Evolutionary conservation across 2,797 vertebrate genomes (phyloP).

Genomic region (Vireo griseus): DNA sequence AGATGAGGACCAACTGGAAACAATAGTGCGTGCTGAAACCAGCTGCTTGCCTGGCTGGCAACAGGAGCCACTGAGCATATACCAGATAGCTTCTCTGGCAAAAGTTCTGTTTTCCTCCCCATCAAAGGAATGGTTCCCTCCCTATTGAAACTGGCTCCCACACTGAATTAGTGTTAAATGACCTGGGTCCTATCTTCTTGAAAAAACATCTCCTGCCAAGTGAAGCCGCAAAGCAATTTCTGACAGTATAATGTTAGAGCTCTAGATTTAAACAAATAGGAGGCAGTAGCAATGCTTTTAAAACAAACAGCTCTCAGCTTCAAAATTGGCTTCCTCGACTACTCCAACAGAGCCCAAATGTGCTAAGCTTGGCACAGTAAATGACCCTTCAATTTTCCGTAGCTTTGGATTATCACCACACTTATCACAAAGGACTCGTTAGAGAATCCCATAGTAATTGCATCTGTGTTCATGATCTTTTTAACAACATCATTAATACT

Average conservation of each 20-base stretch:
- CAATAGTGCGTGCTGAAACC: constrained; percentile 57
- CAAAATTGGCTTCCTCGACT: constrained; percentile 28
- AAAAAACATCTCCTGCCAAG: constrained; percentile 33
- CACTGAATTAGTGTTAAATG: constrained; percentile 13
- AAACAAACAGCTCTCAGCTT: constrained; percentile 62
- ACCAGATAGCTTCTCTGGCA: constrained; percentile 18
- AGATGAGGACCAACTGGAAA: constrained; percentile 63
- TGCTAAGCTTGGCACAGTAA: constrained; percentile 40
- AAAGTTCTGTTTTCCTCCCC: not conserved
- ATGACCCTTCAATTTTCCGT: constrained; percentile 44
- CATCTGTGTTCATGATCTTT: not conserved
- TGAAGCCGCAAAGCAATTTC: constrained; percentile 26
- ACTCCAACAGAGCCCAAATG: constrained; percentile 55
- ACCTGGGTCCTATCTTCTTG: constrained; percentile 27
- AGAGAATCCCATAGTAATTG: not conserved
- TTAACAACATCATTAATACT: constrained; percentile 11
- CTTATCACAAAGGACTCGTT: constrained; percentile 23
- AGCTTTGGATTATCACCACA: constrained; percentile 2
- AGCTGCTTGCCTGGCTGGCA: constrained; percentile 55
- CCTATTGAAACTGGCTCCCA: not conserved
- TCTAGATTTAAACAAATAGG: constrained; percentile 61
- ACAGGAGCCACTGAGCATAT: not conserved
- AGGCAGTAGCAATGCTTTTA: constrained; percentile 47
- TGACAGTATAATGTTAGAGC: constrained; percentile 32
- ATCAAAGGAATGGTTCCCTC: not conserved